These are phyloP conservation scores for Fregetta grallaria DNA, from an alignment of 2,113 vertebrate genomes.

Conservation along the genomic window DNA sequence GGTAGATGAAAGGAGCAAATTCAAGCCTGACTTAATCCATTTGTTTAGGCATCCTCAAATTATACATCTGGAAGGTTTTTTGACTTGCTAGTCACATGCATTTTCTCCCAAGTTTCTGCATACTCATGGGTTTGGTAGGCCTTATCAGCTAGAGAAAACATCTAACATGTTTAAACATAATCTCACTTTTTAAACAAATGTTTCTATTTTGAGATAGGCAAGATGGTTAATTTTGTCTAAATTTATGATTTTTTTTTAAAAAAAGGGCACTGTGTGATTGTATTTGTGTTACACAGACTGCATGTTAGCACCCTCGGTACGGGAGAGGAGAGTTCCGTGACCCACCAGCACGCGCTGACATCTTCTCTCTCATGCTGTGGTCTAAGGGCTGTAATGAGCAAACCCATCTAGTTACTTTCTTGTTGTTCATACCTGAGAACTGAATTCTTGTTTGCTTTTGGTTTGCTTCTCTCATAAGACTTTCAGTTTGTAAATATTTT, in stretches of 20 bases:
- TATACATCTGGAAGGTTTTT: background rate
- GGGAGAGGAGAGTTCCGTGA: background rate
- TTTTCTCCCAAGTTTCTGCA: background rate
- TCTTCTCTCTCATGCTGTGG: background rate
- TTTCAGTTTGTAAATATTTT: background rate
- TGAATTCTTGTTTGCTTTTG: background rate
- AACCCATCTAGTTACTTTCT: background rate
- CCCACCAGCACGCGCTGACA: background rate
- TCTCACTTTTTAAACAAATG: background rate
- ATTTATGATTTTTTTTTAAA: background rate
- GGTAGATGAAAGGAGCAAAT: background rate
- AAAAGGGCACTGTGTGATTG: background rate
- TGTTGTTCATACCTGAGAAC: background rate
- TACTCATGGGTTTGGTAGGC: background rate
- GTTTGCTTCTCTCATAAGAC: background rate
- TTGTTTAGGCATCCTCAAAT: background rate
- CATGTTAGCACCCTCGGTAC: accelerated
- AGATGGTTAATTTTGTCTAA: background rate
- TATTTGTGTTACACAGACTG: background rate
- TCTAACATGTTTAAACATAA: background rate
- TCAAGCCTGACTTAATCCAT: background rate
- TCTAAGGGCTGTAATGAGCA: background rate
- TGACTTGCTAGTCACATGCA: background rate
- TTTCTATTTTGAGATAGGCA: background rate
- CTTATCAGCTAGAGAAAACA: background rate